Evolutionary conservation across 2,888 invertebrate genomes (phyloP).

Genomic region (Hanleya hanleyi): DNA sequence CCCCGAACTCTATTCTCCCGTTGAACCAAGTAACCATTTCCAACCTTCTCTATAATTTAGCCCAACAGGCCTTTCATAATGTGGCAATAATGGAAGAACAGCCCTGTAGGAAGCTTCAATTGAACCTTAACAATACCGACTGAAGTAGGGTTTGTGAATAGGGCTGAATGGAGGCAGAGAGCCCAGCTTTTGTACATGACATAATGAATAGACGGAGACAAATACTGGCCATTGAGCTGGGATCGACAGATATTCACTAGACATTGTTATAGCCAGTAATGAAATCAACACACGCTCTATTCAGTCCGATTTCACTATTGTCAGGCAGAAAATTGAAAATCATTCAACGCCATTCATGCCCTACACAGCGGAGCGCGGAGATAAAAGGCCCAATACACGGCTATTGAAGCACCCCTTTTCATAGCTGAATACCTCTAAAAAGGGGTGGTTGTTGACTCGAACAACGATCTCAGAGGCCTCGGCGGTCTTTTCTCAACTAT

Average conservation of each 20-base stretch:
- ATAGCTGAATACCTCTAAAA: constrained; percentile 54
- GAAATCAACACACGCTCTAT: constrained; percentile 67
- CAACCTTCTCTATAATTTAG: neutral
- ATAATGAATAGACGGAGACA: constrained; percentile 64
- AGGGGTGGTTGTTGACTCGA: constrained; percentile 17
- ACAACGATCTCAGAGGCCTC: neutral
- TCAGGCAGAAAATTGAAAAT: constrained; percentile 70
- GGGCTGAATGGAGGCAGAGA: constrained; percentile 53
- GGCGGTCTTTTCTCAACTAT: constrained; percentile 1
- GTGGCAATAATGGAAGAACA: neutral
- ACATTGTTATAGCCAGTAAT: constrained; percentile 62
- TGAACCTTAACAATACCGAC: constrained; percentile 47
- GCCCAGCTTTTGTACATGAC: constrained; percentile 54
- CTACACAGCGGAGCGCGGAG: constrained; percentile 47
- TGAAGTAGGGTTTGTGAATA: constrained; percentile 47
- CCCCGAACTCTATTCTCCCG: neutral
- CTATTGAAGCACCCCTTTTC: constrained; percentile 48
- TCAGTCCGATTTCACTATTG: constrained; percentile 65
- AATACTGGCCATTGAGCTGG: constrained; percentile 61
- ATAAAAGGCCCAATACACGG: constrained; percentile 52
- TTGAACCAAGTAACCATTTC: neutral
- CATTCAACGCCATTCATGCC: constrained; percentile 59
- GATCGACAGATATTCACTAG: constrained; percentile 61
- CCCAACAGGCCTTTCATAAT: constrained; percentile 3
- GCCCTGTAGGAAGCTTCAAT: constrained; percentile 43